A percentile compares a stretch with the other conserved stretches of the same genome.
phyloP scores from a whole-genome alignment of 1,140 invertebrate species.

The Drosophila tsacasi region DNA sequence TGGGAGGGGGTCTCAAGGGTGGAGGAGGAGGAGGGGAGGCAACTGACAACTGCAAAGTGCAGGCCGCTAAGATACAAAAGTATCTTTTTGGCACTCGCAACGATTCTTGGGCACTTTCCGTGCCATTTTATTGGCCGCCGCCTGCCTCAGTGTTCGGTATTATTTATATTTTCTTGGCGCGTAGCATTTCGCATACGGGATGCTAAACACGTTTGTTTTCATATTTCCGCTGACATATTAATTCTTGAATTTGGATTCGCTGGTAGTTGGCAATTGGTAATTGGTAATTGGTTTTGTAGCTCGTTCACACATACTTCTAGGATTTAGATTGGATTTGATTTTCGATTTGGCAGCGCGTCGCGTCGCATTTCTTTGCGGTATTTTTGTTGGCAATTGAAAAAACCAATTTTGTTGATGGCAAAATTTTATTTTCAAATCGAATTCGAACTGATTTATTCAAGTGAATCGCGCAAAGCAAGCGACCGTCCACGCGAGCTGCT shows the following conservation, averaged over 20 bases:
- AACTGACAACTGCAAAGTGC: slow-evolving; percentile 54
- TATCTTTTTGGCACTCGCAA: slow-evolving; percentile 63
- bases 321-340: slow-evolving; percentile 39
- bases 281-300: slow-evolving; percentile 15
- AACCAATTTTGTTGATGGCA: slow-evolving; percentile 72
- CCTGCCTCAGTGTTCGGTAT: slow-evolving; percentile 37
- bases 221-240: slow-evolving; percentile 74
- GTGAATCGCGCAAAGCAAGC: slow-evolving; percentile 66
- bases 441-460: neutral
- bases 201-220: slow-evolving; percentile 77
- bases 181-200: slow-evolving; percentile 58
- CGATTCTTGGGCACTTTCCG: slow-evolving; percentile 43
- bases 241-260: slow-evolving; percentile 48
- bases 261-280: neutral
- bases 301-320: slow-evolving; percentile 62
- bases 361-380: slow-evolving; percentile 74
- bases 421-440: slow-evolving; percentile 76
- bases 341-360: slow-evolving; percentile 51
- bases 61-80: slow-evolving; percentile 67
- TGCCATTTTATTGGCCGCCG: slow-evolving; percentile 39
- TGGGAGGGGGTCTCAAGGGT: neutral
- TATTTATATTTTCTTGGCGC: slow-evolving; percentile 69
- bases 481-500: slow-evolving; percentile 68
- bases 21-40: neutral
- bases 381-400: slow-evolving; percentile 55